Evolutionary conservation across 2,113 vertebrate genomes (phyloP), one percentile per base, ranked within the genome.

Genomic region (Laticauda colubrina): DNA sequence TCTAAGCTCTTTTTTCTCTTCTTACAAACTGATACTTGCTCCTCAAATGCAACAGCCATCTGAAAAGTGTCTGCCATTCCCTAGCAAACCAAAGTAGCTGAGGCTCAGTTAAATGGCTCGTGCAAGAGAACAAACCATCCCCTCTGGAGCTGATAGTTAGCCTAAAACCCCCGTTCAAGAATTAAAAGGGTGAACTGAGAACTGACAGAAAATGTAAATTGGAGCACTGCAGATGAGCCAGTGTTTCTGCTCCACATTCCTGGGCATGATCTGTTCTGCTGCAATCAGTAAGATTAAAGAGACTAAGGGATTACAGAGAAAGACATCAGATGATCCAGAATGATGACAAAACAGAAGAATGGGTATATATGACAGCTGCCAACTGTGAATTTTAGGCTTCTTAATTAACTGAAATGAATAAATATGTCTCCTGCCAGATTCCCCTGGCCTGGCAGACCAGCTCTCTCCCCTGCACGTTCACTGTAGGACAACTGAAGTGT

Each of bases 351-450:
- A 81, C 18, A 81, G 75, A 81, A 81, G 75, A 81, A 81, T 81
- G 23, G 57, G 55, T 12, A 10, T 20, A n/a, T 88, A 34, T 55
- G 87, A 89, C 53, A 75, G 12, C 51, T 24, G 39, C 57, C 23
- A 56, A 55, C 45, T 90, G 59, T 64, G 61, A 64, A 64, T 90
- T 64, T 90, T 61, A 90, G 24, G 43, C 15, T 51, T 64, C 57
- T 90, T 90, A 90, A 89, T 57, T 89, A 89, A 64, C 15, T 64
- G 59, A 90, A 90, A 57, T 89, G 39, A 59, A 51, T 45, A 14
- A 51, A n/a, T 10, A 29, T 90, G 14, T 64, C 57, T 69, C 43
- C 57, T 90, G 43, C 23, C 89, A 90, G 26, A 90, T 64, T 18
- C 43, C 57, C 43, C 55, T 61, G 39, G 88, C 39, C 57, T 61